Evolutionary conservation across 2,797 vertebrate genomes (phyloP).

Genomic region (Halcyon chelicuti): DNA sequence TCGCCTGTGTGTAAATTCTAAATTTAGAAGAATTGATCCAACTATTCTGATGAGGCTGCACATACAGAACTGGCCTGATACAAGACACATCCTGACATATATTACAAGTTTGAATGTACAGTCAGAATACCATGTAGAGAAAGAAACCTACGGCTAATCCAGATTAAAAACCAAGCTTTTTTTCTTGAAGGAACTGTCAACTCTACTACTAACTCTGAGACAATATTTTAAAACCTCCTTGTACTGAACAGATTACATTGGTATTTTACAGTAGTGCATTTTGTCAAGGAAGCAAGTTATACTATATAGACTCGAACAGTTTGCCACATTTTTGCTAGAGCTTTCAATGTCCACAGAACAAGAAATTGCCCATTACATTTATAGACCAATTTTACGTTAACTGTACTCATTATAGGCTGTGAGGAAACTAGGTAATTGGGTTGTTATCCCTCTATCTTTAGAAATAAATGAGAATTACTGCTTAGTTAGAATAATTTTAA

Average conservation of each 20-base stretch:
- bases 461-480: slow-evolving; percentile 65
- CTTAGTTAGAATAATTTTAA: slow-evolving; percentile 59
- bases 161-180: neutral
- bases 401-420: slow-evolving; percentile 21
- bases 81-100: neutral
- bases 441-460: slow-evolving; percentile 48
- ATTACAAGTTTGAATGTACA: neutral
- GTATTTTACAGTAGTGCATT: neutral
- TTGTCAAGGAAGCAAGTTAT: neutral
- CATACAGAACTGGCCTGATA: neutral
- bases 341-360: slow-evolving; percentile 12
- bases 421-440: slow-evolving; percentile 56
- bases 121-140: neutral
- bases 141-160: neutral
- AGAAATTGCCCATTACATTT: slow-evolving; percentile 50
- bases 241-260: neutral
- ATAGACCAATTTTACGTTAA: slow-evolving; percentile 42
- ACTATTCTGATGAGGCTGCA: neutral
- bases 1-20: too few species aligned
- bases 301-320: neutral
- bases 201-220: neutral
- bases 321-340: neutral
- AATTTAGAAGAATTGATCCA: neutral
- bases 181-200: neutral
- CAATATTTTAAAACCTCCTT: neutral